Evolutionary conservation across 2,797 vertebrate species (phyloP).

Genomic region (Enteromius mattozi): DNA sequence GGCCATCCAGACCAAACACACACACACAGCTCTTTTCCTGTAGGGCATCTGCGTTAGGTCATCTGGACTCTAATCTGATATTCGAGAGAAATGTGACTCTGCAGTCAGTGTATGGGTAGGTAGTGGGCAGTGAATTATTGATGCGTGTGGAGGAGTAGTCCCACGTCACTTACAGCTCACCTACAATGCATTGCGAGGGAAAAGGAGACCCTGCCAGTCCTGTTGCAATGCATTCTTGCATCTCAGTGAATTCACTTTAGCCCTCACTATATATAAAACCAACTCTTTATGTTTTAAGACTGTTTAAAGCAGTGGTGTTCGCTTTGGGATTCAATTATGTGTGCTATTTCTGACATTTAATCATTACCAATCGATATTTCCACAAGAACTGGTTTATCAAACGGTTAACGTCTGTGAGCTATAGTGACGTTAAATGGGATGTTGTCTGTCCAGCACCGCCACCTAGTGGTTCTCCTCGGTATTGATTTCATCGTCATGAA

Average conservation of each 20-base stretch:
- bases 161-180: constrained; percentile 42
- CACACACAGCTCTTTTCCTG: constrained; percentile 64
- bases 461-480: constrained; percentile 7
- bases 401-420: neutral
- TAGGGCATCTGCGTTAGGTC: constrained; percentile 67
- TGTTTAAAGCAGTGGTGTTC: neutral
- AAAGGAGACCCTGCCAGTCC: neutral
- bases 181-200: constrained; percentile 12
- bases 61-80: constrained; percentile 70
- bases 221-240: neutral
- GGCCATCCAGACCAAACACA: constrained; percentile 58
- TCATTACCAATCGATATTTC: neutral
- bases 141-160: constrained; percentile 66
- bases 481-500: neutral
- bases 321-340: neutral
- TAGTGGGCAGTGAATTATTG: constrained; percentile 71
- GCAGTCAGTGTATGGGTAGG: constrained; percentile 59
- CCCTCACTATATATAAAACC: neutral
- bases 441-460: constrained; percentile 24
- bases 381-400: neutral
- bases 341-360: neutral
- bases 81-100: constrained; percentile 74
- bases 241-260: neutral
- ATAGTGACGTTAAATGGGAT: neutral
- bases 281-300: neutral